Evolutionary conservation across 2,888 invertebrate species (phyloP).

Genomic region (Criorhina ranunculi): DNA sequence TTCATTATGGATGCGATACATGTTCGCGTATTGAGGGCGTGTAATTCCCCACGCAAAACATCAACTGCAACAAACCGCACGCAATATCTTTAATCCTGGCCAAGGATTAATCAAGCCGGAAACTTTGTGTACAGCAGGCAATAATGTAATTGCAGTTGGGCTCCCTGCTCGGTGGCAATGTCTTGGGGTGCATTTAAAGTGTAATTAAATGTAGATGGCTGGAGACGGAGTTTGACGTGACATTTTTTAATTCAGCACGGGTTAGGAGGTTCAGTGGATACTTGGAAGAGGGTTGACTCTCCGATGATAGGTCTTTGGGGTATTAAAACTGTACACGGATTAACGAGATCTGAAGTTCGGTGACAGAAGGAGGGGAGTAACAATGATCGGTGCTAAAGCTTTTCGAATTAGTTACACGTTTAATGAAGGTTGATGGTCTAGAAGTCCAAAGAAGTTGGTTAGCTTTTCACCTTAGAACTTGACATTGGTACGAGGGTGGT

Average conservation of each 20-base stretch:
- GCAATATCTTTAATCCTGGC: slow-evolving; percentile 52
- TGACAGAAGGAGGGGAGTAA: not conserved
- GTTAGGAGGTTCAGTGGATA: not conserved
- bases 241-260: not conserved
- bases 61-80: slow-evolving; percentile 37
- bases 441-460: too few relatives aligned
- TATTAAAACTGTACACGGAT: not conserved
- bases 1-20: slow-evolving; percentile 45
- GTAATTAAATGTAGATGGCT: slow-evolving; percentile 46
- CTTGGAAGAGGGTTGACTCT: slow-evolving; percentile 2
- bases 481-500: too few relatives aligned
- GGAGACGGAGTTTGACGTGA: slow-evolving; percentile 24
- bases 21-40: slow-evolving; percentile 30
- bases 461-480: too few relatives aligned
- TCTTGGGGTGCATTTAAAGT: slow-evolving; percentile 51
- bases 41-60: slow-evolving; percentile 42
- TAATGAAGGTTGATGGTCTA: too few relatives aligned
- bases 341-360: not conserved
- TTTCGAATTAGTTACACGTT: too few relatives aligned
- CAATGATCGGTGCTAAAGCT: too few relatives aligned
- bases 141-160: slow-evolving; percentile 59
- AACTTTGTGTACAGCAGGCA: slow-evolving; percentile 51
- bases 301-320: not conserved
- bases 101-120: slow-evolving; percentile 63
- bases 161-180: slow-evolving; percentile 23